Conservation (phyloP, 1,140 invertebrate species). For the Brachionus rotundiformis region DNA sequence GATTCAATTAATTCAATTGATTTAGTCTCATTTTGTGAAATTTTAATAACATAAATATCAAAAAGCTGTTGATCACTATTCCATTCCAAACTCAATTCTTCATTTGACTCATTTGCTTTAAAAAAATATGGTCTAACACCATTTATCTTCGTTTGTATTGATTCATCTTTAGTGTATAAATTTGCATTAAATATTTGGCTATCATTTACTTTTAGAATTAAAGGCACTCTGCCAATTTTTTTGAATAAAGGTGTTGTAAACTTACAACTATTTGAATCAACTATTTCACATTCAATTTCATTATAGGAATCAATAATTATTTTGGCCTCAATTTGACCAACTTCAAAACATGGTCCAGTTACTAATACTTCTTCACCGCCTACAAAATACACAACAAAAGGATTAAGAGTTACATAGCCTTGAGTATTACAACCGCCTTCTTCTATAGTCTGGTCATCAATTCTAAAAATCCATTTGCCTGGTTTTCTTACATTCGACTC, state of each 20-base stretch:
- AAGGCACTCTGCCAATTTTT: neutral
- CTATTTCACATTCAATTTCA: neutral
- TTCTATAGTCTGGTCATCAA: neutral
- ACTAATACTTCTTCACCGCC: conserved; percentile 11
- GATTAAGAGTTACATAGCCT: neutral
- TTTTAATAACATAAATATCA: neutral
- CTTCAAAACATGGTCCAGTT: neutral
- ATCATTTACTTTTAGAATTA: neutral
- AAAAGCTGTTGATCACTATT: neutral
- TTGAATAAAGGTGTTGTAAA: neutral
- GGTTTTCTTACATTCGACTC: conserved; percentile 6
- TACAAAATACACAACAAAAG: neutral
- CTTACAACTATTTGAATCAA: neutral
- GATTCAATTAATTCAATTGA: neutral
- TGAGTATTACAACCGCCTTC: neutral
- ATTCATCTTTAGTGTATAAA: neutral
- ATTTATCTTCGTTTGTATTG: neutral
- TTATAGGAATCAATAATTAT: neutral
- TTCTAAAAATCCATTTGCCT: conserved; percentile 15
- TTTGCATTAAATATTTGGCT: neutral
- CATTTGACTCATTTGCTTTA: neutral
- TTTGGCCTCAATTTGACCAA: neutral
- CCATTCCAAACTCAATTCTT: neutral
- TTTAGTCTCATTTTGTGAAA: neutral
- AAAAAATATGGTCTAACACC: neutral